Evolutionary conservation across 2,797 vertebrate genomes (phyloP), one percentile per base, ranked within the genome.

Genomic region (Melanotaenia boesemani): DNA sequence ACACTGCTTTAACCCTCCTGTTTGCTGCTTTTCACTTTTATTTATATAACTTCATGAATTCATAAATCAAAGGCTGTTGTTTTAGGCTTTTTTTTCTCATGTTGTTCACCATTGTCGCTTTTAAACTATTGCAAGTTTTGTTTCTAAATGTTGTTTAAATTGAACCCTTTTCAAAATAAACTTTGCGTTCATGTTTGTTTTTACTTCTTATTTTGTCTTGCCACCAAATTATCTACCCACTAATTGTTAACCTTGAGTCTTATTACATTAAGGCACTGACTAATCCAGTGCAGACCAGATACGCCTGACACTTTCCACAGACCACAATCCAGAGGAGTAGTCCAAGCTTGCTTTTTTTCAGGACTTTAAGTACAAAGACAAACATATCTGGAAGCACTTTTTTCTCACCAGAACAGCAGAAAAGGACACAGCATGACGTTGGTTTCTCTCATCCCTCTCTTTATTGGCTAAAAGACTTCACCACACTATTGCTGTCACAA

Each of bases 311-410:
- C 6, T 54, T 32, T 54, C 28, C 57, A 1, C 11, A 16, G 26
- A 55, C 18, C 37, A 66, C 32, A 73, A 44, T 67, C 41, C 22
- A 50, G 22, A 41, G 41, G 28, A 24, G 71, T n/a, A 26, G 8
- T 15, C 13, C 66, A 44, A 44, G n/a, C 32, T 59, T 57, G 28
- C 30, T 28, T 81, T 50, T 77, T 70, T 24, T 26, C 70, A 73
- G 26, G 39, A 65, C 64, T 74, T 34, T 69, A 15, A 65, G 62
- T 44, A 20, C 50, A 77, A 79, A 81, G 74, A 59, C 37, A 69
- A 71, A 82, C 10, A 24, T 44, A 55, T 75, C 80, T 77, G 56
- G 37, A 55, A 71, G 80, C n/a, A 0, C 24, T 70, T 62, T 76
- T 59, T 65, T 41, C 24, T 63, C 48, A 72, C 56, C 74, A 56